Evolutionary conservation across 2,113 vertebrate species (phyloP).

Genomic region (Phaetusa simplex): DNA sequence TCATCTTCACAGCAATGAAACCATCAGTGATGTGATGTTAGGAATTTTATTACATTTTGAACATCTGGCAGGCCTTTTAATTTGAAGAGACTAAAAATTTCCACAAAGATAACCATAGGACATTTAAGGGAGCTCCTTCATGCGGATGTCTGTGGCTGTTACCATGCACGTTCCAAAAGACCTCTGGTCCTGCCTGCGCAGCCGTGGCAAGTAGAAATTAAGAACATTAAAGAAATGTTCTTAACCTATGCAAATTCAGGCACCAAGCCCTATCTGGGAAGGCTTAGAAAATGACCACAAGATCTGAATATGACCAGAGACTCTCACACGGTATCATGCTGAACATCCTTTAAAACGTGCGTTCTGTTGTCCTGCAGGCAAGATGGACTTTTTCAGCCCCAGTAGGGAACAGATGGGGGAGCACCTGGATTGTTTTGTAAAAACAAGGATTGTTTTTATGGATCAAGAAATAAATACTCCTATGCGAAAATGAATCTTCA

Average conservation of each 20-base stretch:
- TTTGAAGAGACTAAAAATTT: not conserved
- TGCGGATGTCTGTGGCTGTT: not conserved
- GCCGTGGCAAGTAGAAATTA: not conserved
- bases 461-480: not conserved
- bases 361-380: not conserved
- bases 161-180: not conserved
- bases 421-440: not conserved
- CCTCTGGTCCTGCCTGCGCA: not conserved
- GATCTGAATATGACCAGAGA: not conserved
- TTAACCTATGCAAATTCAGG: not conserved
- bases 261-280: not conserved
- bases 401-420: not conserved
- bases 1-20: not conserved
- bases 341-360: not conserved
- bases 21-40: not conserved
- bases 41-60: slow-evolving; percentile 21
- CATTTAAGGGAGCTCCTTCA: not conserved
- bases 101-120: not conserved
- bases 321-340: not conserved
- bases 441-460: not conserved
- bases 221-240: not conserved
- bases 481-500: not conserved
- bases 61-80: slow-evolving; percentile 12
- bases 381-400: not conserved
- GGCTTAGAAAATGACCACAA: not conserved